Conservation (phyloP, 2,888 invertebrate genomes). For the Cataglyphis cursor region DNA sequence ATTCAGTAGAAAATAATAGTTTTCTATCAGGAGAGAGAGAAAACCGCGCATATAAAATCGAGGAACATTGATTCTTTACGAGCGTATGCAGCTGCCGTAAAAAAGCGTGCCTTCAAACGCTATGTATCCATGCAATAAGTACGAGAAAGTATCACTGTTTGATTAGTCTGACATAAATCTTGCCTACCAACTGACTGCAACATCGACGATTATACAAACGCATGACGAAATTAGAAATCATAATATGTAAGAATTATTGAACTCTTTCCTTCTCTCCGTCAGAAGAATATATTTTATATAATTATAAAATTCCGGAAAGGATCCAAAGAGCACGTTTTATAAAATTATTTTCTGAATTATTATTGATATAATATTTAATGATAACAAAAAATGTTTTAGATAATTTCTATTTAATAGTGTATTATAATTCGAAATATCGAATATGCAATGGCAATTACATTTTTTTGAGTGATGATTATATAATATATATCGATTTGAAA, state of each 20-base stretch:
- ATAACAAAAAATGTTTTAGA: not conserved
- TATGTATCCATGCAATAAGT: not conserved
- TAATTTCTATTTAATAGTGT: not conserved
- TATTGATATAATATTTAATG: not conserved
- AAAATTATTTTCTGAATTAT: not conserved
- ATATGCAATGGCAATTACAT: not conserved
- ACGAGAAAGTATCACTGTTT: slow-evolving; percentile 34
- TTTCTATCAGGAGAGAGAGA: not conserved
- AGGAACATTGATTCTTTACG: slow-evolving; percentile 44
- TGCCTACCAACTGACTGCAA: not conserved
- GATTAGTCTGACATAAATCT: slow-evolving; percentile 12
- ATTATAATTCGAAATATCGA: slow-evolving; percentile 4
- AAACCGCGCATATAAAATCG: slow-evolving; percentile 28
- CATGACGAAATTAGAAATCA: not conserved
- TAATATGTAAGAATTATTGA: not conserved
- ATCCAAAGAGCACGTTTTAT: not conserved
- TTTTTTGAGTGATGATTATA: not conserved
- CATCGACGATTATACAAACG: not conserved
- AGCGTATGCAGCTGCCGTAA: not conserved
- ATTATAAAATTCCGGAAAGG: not conserved
- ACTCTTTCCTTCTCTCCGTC: not conserved
- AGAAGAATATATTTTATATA: slow-evolving; percentile 9
- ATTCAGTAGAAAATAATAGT: slow-evolving; percentile 8
- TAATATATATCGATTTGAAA: not conserved
- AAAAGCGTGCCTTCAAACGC: slow-evolving; percentile 27